A percentile compares a stretch with the other conserved stretches of the same genome.
phyloP scores from a whole-genome alignment of 2,113 vertebrate species.

The Nibea albiflora region DNA sequence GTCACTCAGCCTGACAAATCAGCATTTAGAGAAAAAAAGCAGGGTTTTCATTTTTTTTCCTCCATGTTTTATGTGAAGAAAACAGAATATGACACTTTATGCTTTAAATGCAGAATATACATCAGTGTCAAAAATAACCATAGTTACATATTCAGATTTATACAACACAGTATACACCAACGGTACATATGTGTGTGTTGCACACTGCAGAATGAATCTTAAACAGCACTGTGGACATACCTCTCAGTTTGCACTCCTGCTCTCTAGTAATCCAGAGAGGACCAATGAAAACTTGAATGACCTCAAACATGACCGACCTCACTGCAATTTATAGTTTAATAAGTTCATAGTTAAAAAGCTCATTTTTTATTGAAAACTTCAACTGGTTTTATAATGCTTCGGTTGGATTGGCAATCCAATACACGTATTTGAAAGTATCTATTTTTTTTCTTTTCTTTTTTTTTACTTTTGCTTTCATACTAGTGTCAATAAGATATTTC shows the following conservation, averaged over 20 bases:
- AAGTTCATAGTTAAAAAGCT: neutral
- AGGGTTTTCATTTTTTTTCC: neutral
- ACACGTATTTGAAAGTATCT: neutral
- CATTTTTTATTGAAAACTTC: neutral
- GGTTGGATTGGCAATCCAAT: neutral
- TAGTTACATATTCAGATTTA: neutral
- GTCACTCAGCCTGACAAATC: constrained; percentile 21
- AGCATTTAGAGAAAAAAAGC: constrained; percentile 14
- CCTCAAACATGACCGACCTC: neutral
- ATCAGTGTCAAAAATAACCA: neutral
- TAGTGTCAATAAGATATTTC: neutral
- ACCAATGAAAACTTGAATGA: neutral
- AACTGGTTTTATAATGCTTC: neutral
- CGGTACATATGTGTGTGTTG: neutral
- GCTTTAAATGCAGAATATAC: neutral
- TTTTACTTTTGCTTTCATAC: neutral
- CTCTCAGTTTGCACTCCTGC: neutral
- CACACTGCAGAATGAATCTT: neutral
- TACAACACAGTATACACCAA: neutral
- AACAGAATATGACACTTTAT: neutral
- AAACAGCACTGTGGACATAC: neutral
- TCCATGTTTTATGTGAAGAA: neutral
- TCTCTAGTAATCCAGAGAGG: neutral
- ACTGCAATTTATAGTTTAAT: neutral
- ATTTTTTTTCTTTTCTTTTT: neutral